phyloP scores from a whole-genome alignment of 2,797 vertebrate genomes.

The Syngnathus rostellatus region DNA sequence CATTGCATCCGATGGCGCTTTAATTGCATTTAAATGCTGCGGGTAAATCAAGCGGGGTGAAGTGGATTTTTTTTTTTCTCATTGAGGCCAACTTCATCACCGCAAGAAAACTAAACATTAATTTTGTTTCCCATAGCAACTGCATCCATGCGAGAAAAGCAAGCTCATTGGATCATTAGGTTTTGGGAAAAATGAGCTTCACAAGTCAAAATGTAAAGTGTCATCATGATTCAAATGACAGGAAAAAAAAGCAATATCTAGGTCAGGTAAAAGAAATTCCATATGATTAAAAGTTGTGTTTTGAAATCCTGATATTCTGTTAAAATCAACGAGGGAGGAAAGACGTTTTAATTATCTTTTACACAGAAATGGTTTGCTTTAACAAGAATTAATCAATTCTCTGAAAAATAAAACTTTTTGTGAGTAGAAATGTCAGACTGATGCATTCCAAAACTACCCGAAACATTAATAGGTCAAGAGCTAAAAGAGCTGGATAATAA shows the following conservation, averaged over 20 bases:
- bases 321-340: not conserved
- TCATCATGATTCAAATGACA: not conserved
- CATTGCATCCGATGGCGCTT: not conserved
- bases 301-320: not conserved
- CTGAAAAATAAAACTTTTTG: not conserved
- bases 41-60: not conserved
- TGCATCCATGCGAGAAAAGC: not conserved
- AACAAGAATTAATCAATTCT: not conserved
- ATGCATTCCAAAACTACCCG: not conserved
- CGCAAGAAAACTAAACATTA: not conserved
- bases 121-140: slow-evolving; percentile 19
- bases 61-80: not conserved
- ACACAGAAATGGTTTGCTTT: too few species aligned
- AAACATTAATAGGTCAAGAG: not conserved
- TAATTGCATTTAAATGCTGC: not conserved
- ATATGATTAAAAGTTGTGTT: not conserved
- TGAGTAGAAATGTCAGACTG: not conserved
- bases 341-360: not conserved
- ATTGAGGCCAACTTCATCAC: not conserved
- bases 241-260: not conserved
- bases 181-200: not conserved
- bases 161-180: not conserved
- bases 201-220: not conserved
- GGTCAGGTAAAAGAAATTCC: too few species aligned
- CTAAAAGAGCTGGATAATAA: not conserved